phyloP scores from a whole-genome alignment of 2,113 vertebrate genomes.

The Heterocephalus glaber region DNA sequence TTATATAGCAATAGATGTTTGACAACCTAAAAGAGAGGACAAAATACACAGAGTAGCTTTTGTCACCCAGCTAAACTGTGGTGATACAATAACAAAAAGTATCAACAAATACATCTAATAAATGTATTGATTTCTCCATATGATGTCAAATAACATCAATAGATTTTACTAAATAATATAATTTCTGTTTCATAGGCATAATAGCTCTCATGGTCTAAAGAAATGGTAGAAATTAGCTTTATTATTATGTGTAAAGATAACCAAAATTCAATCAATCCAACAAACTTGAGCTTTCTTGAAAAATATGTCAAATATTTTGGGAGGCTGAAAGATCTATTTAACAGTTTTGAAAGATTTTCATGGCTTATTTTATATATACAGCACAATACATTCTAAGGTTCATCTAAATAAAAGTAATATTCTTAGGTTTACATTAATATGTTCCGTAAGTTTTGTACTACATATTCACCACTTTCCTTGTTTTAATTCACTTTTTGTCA shows the following conservation, averaged over 20 bases:
- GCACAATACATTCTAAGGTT: background rate
- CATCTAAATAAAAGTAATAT: background rate
- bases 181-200: background rate
- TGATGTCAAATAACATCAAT: background rate
- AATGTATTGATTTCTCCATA: background rate
- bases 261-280: background rate
- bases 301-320: background rate
- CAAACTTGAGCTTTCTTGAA: background rate
- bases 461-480: background rate
- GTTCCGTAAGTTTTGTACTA: background rate
- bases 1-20: background rate
- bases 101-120: background rate
- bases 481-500: background rate
- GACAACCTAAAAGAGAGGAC: background rate
- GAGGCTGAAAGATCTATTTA: background rate
- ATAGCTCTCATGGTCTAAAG: background rate
- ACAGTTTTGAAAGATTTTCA: background rate
- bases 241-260: background rate
- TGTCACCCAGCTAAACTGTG: background rate
- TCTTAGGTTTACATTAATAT: background rate
- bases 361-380: background rate
- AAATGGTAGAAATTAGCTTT: background rate
- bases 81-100: background rate
- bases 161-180: background rate
- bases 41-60: background rate